Base-by-base conservation (phyloP, 2,888 invertebrate species). In the Pollenia amentaria region DNA sequence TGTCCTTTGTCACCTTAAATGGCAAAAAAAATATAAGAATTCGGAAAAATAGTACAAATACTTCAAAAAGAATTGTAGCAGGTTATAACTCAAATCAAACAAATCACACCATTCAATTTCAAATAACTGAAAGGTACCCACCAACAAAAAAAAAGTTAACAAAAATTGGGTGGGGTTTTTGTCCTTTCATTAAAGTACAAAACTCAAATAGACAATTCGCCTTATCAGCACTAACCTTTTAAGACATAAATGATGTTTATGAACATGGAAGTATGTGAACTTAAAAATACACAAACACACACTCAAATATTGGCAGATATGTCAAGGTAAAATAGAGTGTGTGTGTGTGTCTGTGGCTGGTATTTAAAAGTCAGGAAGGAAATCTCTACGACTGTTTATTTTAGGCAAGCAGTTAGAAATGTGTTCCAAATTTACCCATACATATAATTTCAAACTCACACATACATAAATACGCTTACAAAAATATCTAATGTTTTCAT, bases 141-240 rank as follows among this genome's bases (percentile, higher is more conserved):
- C 6, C 65, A 73, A 72, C 29, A 67, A 62, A 53, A 10, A 16
- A 83, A 72, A 72, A 29, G 29, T 62, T 60, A 67, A 76, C 40
- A 40, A 48, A 80, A 79, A 72, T 57, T 76, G 51, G 69, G 21
- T 70, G 55, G 70, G 18, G 21, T 48, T 64, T 10, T 64, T 62
- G 11, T 73, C 77, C 70, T 72, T 38, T 65, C 12, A 12, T 8
- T 21, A 48, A 48, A 82, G n/a, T 42, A 44, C 44, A 10, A 46
- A 40, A 72, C 46, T 81, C 67, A 67, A 64, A 67, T 48, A 80
- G 84, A 81, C 62, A 84, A 84, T 84, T 87, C 72, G 77, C 80
- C 48, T 77, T 76, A 76, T 87, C 87, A 87, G 87, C 87, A 87
- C 51, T 72, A 62, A 87, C 77, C 83, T 84, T 80, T 69, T 72